Conservation (phyloP, 2,888 invertebrate genomes). For the Trilocha varians region DNA sequence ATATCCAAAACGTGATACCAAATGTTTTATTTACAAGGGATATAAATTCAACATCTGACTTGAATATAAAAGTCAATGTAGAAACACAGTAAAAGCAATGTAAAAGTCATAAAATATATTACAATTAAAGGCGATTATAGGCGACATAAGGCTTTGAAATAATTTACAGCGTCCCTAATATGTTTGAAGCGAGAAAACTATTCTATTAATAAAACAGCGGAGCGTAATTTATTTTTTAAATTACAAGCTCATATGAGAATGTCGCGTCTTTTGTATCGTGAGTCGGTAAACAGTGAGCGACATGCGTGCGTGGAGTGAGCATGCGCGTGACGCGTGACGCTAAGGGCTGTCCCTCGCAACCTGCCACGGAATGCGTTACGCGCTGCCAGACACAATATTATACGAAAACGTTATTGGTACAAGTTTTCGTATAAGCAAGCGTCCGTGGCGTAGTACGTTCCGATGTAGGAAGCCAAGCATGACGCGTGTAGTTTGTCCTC, state of each 20-base stretch:
- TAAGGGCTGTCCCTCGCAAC: conserved; percentile 32
- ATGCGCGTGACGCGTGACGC: conserved; percentile 8
- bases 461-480: conserved; percentile 3
- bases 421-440: background rate
- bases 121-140: background rate
- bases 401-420: background rate
- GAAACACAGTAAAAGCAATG: background rate
- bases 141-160: conserved; percentile 27
- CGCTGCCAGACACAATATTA: background rate
- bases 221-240: conserved; percentile 42
- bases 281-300: background rate
- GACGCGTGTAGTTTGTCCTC: conserved; percentile 33
- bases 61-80: background rate
- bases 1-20: too few relatives aligned
- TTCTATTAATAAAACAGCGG: conserved; percentile 49
- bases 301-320: conserved; percentile 30
- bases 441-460: background rate
- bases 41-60: too few relatives aligned
- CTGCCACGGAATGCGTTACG: background rate
- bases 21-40: too few relatives aligned
- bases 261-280: conserved; percentile 24
- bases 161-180: conserved; percentile 39
- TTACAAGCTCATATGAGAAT: conserved; percentile 55
- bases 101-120: background rate
- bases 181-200: conserved; percentile 43